phyloP scores from a whole-genome alignment of 2,797 vertebrate species.

The Silurus aristotelis region DNA sequence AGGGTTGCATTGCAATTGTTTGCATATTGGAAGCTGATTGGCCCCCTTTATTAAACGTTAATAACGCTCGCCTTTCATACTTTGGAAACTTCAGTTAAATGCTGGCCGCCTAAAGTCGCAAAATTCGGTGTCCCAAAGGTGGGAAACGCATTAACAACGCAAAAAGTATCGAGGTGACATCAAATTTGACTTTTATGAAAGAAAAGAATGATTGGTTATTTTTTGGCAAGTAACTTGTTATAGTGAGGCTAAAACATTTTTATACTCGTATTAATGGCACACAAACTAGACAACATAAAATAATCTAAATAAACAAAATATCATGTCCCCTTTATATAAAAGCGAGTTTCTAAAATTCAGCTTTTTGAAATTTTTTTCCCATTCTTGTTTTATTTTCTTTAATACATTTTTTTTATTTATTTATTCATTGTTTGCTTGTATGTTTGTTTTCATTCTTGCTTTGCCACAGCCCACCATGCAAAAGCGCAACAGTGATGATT shows the following conservation, averaged over 20 bases:
- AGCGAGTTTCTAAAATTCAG: background rate
- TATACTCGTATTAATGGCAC: background rate
- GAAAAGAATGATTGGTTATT: background rate
- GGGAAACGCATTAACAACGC: background rate
- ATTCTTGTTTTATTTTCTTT: background rate
- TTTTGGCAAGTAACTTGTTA: background rate
- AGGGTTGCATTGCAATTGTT: background rate
- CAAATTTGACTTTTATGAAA: background rate
- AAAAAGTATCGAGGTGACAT: too few relatives aligned
- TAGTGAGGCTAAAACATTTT: background rate
- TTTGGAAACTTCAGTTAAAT: background rate
- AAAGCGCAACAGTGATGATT: background rate
- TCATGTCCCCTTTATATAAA: background rate
- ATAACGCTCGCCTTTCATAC: background rate
- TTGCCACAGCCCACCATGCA: background rate
- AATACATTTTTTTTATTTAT: background rate
- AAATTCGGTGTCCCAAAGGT: background rate
- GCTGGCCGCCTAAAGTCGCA: background rate
- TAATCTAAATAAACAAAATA: background rate
- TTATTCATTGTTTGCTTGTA: too few relatives aligned
- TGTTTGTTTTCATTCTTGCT: background rate
- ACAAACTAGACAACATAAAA: background rate
- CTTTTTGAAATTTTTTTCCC: background rate
- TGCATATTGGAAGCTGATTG: conserved; percentile 12
- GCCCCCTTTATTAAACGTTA: background rate